Base-by-base conservation (phyloP, 2,888 invertebrate species). In the Hecatera dysodea region DNA sequence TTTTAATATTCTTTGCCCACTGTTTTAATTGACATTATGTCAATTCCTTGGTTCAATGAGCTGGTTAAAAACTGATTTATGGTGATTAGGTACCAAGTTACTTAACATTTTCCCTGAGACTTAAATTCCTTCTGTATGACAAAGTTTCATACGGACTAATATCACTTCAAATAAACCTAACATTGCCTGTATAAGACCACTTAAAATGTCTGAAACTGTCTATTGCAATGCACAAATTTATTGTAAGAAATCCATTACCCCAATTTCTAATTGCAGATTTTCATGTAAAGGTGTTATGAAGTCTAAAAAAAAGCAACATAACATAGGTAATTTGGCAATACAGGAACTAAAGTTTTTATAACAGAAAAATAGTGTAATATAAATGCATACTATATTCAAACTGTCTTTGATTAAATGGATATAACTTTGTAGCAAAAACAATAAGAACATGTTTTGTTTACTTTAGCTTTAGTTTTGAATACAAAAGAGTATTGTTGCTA, bases 401-500 rank as follows among this genome's bases (percentile, higher is more conserved):
- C 27, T 46, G 19, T 27, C 27, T 63, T 46, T 56, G 19, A 48
- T 27, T 57, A 29, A 67, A 46, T 60, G 27, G 46, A 11, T 63
- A 46, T 17, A 53, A 33, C 55, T 50, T 36, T 11, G 11, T n/a
- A 56, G 24, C 44, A 24, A 52, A 56, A 72, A 75, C 48, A 72
- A 61, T 15, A 48, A 55, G 24, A 53, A 73, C 61, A 55, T 19
- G 19, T 44, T 33, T 50, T 65, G 53, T 75, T 79, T 61, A 65
- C 50, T 50, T 50, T 53, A 22, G 2, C 36, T 50, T 22, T 53
- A 65, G 48, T 12, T 44, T 44, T 19, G 46, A 52, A 36, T 24
- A 72, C 57, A 65, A 65, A 80, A 55, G 55, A 72, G 33, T 46
- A 56, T 65, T 79, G 55, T 76, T 72, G 39, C 42, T 60, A 44